Percentiles rank a stretch among this genome's conserved stretches.
These are phyloP conservation scores for Chondrosia reniformis DNA, from an alignment of 37 sponge, comb jelly and placozoan species.

Conservation along the genomic window DNA sequence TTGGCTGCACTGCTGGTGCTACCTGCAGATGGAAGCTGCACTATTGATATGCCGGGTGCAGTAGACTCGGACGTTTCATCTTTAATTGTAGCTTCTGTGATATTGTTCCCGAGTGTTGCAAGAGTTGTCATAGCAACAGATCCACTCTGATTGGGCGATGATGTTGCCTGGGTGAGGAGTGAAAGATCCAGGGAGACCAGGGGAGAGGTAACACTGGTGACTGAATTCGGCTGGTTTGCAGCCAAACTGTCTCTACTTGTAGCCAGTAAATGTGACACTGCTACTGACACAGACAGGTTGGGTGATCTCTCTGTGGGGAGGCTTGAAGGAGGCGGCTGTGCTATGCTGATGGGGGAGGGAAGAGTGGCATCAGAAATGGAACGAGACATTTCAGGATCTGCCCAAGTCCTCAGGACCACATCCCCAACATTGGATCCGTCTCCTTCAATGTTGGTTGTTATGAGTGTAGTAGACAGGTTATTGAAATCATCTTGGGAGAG, in stretches of 20 bases:
- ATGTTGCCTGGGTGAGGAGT: neutral
- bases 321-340: neutral
- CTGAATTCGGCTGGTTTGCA: neutral
- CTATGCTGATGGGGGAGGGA: neutral
- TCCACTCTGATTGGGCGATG: neutral
- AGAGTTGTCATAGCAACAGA: too few relatives aligned
- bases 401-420: conserved; percentile 1
- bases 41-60: neutral
- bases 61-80: neutral
- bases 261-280: neutral
- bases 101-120: too few relatives aligned
- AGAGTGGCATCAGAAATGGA: neutral
- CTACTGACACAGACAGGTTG: neutral
- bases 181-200: conserved; percentile 5
- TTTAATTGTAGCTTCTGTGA: neutral
- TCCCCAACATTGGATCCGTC: neutral
- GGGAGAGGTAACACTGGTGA: neutral
- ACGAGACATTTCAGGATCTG: neutral
- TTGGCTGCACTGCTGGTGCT: conserved; percentile 1
- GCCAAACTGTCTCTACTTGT: neutral
- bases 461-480: conserved; percentile 14
- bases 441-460: conserved; percentile 19
- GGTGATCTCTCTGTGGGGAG: neutral
- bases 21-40: neutral
- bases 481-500: conserved; percentile 6